Conservation (phyloP, 2,888 invertebrate genomes). For the Paralinhomoeus sp. region DNA sequence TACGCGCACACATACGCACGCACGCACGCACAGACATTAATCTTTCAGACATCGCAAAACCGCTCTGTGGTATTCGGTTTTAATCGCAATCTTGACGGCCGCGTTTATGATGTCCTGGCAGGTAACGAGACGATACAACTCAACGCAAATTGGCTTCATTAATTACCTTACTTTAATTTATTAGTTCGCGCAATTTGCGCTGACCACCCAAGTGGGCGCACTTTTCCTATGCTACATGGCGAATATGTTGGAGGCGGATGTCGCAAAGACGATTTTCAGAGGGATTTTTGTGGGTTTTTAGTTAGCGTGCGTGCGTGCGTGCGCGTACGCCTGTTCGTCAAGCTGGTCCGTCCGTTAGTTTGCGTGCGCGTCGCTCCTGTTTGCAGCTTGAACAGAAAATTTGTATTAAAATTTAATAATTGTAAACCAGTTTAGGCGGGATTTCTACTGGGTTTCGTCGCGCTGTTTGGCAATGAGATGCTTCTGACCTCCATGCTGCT, state of each 20-base stretch:
- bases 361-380: too few relatives aligned
- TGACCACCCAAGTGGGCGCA: conserved; percentile 49
- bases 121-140: conserved; percentile 41
- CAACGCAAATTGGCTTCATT: too few relatives aligned
- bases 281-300: too few relatives aligned
- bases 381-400: too few relatives aligned
- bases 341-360: conserved; percentile 29
- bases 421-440: conserved; percentile 30
- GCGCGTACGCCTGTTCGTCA: conserved; percentile 26
- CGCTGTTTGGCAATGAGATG: conserved; percentile 38
- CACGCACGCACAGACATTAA: too few relatives aligned
- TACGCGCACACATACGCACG: too few relatives aligned
- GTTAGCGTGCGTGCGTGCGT: too few relatives aligned
- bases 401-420: too few relatives aligned
- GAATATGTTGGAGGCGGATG: conserved; percentile 26
- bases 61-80: conserved; percentile 12
- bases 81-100: conserved; percentile 23
- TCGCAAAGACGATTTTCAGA: too few relatives aligned
- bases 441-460: conserved; percentile 27
- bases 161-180: too few relatives aligned
- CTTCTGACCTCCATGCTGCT: conserved; percentile 35
- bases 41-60: too few relatives aligned
- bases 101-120: conserved; percentile 34
- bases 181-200: conserved; percentile 62
- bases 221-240: conserved; percentile 44